Evolutionary conservation across 2,888 invertebrate species (phyloP).

Genomic region (Rhagophthalmus giganteus): DNA sequence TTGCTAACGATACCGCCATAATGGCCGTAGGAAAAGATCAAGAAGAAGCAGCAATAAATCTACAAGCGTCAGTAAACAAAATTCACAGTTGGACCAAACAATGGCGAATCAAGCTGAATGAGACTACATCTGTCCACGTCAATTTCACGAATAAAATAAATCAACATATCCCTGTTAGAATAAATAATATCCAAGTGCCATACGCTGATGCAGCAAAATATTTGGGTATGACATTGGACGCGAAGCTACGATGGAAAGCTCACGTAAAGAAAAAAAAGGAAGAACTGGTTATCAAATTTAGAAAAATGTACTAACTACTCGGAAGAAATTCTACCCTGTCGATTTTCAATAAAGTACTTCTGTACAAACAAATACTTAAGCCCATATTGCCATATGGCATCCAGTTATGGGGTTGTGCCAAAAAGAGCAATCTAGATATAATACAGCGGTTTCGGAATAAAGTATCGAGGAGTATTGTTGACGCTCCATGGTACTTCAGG

Average conservation of each 20-base stretch:
- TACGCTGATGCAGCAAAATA: too few species aligned
- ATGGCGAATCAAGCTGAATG: slow-evolving; percentile 35
- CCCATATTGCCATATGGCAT: neutral
- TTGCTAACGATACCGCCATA: slow-evolving; percentile 25
- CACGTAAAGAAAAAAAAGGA: neutral
- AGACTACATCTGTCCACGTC: slow-evolving; percentile 34
- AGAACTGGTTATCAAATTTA: neutral
- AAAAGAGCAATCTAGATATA: neutral
- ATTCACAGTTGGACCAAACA: slow-evolving; percentile 30
- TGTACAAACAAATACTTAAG: neutral
- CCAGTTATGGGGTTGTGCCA: too few species aligned
- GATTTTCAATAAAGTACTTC: neutral
- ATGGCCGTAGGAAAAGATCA: slow-evolving; percentile 7
- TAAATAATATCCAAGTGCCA: too few species aligned
- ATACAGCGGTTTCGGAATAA: neutral
- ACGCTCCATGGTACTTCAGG: too few species aligned
- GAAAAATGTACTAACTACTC: neutral
- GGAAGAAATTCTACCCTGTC: neutral
- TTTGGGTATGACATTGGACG: too few species aligned
- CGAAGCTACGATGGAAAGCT: slow-evolving; percentile 1
- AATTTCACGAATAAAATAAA: slow-evolving; percentile 33
- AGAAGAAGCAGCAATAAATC: slow-evolving; percentile 2
- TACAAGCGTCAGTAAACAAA: slow-evolving; percentile 22
- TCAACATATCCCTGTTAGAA: too few species aligned
- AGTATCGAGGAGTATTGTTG: neutral